Conservation (phyloP, 2,888 invertebrate genomes). For the Liodrosophila aerea region DNA sequence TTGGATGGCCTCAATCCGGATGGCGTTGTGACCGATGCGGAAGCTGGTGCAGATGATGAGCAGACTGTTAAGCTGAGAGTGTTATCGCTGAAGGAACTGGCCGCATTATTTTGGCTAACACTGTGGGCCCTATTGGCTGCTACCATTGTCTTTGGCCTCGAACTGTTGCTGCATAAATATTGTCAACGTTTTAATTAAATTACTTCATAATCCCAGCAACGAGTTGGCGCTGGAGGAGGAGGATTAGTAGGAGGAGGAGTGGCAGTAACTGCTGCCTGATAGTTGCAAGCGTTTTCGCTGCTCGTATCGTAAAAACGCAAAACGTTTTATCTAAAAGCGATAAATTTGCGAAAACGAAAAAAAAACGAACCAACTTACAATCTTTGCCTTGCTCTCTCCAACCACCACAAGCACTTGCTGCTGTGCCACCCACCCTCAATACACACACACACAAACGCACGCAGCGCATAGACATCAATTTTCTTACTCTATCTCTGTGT, state of each 20-base stretch:
- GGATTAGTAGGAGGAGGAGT: too few species aligned
- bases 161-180: slow-evolving; percentile 50
- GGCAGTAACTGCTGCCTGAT: too few species aligned
- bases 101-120: slow-evolving; percentile 64
- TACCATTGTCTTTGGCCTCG: slow-evolving; percentile 44
- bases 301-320: slow-evolving; percentile 70
- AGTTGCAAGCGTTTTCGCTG: slow-evolving; percentile 49
- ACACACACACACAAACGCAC: neutral
- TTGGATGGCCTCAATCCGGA: slow-evolving; percentile 38
- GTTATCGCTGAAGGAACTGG: slow-evolving; percentile 61
- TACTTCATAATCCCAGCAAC: slow-evolving; percentile 59
- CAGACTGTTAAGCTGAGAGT: slow-evolving; percentile 26
- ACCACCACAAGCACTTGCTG: slow-evolving; percentile 5
- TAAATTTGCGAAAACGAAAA: slow-evolving; percentile 62
- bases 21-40: slow-evolving; percentile 2
- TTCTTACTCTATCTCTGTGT: slow-evolving; percentile 19
- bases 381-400: too few species aligned
- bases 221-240: too few species aligned
- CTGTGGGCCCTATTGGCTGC: slow-evolving; percentile 59
- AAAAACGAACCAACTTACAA: slow-evolving; percentile 19
- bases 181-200: slow-evolving; percentile 64
- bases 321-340: slow-evolving; percentile 76
- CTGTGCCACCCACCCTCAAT: neutral
- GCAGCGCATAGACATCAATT: slow-evolving; percentile 56
- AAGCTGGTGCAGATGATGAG: slow-evolving; percentile 21